Evolutionary conservation across 2,797 vertebrate genomes (phyloP), one percentile per base, ranked within the genome.

Genomic region (Xenentodon cancila): DNA sequence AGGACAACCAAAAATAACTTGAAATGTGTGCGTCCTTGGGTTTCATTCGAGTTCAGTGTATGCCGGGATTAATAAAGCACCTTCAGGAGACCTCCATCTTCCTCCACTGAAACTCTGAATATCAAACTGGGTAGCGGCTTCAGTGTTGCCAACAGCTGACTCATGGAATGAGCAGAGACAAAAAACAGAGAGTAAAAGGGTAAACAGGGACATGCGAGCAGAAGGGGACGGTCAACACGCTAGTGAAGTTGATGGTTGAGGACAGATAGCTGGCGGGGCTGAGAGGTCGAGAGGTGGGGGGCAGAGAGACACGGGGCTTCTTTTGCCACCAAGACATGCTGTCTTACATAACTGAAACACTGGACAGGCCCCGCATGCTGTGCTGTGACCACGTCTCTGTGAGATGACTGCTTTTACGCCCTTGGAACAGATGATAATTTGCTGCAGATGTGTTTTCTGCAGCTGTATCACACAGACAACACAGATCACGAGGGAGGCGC

Each of bases 341-440:
- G 34, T 32, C 72, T 85, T 83, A 73, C 34, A 59, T 71, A 84
- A 90, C 34, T 0, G 30, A 54, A 63, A 72, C 30, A 68, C n/a
- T 40, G 65, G 73, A 63, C 66, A 62, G 64, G 65, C 54, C 53
- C 44, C 50, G 25, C 42, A 17, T 48, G 27, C 79, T 55, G 54
- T 46, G 53, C n/a, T 68, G 52, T 9, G 54, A 53, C 53, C 22
- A 57, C 17, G n/a, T 54, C 25, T 30, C 40, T 54, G 21, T 20
- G 48, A 51, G n/a, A 55, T 40, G 62, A 46, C 48, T 1, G 61
- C 43, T 54, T 25, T 51, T 13, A 5, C 62, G 57, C 59, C 30
- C 32, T 53, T 53, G 40, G 21, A 59, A 73, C 58, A 25, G 0
- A 25, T 21, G 55, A 19, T 55, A 73, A 42, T 59, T 61, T 53